Evolutionary conservation across 30 jellyfish, hydroid and myxozoan genomes (phyloP), one percentile per base, ranked within the genome.

Genomic region (Aurelia coerulea): DNA sequence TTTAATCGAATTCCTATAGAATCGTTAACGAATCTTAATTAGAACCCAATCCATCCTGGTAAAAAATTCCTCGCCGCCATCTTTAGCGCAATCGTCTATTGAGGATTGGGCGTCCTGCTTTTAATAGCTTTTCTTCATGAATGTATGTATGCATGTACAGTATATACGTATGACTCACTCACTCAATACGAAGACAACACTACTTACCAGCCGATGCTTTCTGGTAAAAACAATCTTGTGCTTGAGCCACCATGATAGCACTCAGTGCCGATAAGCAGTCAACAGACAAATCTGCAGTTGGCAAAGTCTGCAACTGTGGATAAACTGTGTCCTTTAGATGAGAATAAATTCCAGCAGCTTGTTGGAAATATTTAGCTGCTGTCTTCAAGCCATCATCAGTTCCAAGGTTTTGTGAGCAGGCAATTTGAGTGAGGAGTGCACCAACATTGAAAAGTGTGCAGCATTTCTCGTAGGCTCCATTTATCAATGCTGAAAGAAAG

Each of bases 301-400:
- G 99, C 18, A 95, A 65, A 5, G 92, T 89, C 50, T 80, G 91
- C 74, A 95, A 39, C 52, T 83, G 98, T 31, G 99, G 99, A 78
- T 83, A 95, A 10, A 88, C 97, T 65, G 86, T 76, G 54, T 95
- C 99, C 56, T 95, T 95, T 16, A 95, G 88, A 77, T 89, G 88
- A 15, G 97, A 66, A 71, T 62, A 95, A 17, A 95, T 84, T 17
- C 99, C 99, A 64, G 96, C 78, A 4, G 98, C 92, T 76, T 85
- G 99, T 73, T 95, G 99, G 53, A 79, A 95, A 81, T 95, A 95
- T 58, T 95, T 95, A 12, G 97, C 99, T 31, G 99, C 99, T 0
- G 97, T 84, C 60, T 95, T 95, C 82, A 87, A 87, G 31, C 99
- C 99, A 77, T 90, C 97, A 86, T 95, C 99, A 11, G 87, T 51